Evolutionary conservation across 1,140 invertebrate species (phyloP), one percentile per base, ranked within the genome.

Genomic region (Tetramorium alpestre): DNA sequence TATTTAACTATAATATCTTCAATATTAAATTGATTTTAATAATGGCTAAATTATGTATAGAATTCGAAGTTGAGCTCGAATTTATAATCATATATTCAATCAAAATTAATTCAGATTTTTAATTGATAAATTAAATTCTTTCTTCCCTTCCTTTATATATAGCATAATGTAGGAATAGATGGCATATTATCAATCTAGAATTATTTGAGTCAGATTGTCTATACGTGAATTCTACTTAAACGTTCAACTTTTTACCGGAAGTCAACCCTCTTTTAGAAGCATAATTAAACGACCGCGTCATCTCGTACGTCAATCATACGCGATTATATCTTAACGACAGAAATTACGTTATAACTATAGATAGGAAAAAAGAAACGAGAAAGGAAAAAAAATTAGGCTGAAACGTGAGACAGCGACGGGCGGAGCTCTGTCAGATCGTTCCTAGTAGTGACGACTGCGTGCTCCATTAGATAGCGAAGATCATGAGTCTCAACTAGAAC

Each of bases 401-500:
- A 81, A 54, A 49, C 18, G 38, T 3, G 49, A 54, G 25, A 65
- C 11, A 85, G 44, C 22, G 18, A 78, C 38, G 7, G n/a, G 8
- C 25, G 16, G 25, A 82, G 67, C 8, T 62, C 85, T 86, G 91
- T 92, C 88, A 86, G 86, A 76, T 64, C 33, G 58, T 75, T 90
- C 54, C 65, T 73, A 87, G 18, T 89, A 87, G 85, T 89, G 91
- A 92, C 81, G 86, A 92, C 76, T 89, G 51, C 47, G 86, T 86
- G 69, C 58, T 82, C 91, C 80, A 91, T 92, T 90, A 91, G 85
- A 90, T 87, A 89, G 13, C 64, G 69, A 82, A 85, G 90, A 93
- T 93, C 89, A 90, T 91, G 89, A 82, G 60, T 72, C 64, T 91
- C 33, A 25, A 22, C 38, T 47, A 69, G 72, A 88, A 38, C 25